Conservation (phyloP, 2,888 invertebrate species). For the Erpobdella octoculata region DNA sequence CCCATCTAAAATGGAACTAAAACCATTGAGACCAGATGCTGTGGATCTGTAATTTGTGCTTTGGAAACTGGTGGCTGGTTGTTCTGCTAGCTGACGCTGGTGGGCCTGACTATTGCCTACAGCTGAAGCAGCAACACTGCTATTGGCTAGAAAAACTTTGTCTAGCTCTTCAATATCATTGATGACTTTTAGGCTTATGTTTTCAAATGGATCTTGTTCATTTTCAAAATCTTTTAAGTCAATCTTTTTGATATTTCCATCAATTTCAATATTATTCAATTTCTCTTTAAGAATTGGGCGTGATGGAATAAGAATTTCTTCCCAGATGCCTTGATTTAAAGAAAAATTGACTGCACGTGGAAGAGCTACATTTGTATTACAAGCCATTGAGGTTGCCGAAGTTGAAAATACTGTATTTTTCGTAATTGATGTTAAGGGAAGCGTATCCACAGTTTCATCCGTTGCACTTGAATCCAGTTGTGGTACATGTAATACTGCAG, state of each 20-base stretch:
- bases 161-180: conserved; percentile 30
- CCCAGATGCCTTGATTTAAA: not conserved
- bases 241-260: too few species aligned
- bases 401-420: not conserved
- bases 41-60: not conserved
- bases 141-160: conserved; percentile 22
- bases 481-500: too few species aligned
- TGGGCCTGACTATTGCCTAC: too few species aligned
- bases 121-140: not conserved
- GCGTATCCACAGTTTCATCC: too few species aligned
- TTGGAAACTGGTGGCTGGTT: not conserved
- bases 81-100: not conserved
- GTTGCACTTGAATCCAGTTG: too few species aligned
- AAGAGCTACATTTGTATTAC: not conserved
- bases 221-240: conserved; percentile 29
- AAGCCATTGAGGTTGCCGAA: not conserved
- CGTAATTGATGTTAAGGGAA: too few species aligned
- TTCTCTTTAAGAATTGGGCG: too few species aligned
- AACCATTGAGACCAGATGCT: too few species aligned
- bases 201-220: conserved; percentile 31
- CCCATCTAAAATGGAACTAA: too few species aligned
- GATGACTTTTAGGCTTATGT: conserved; percentile 24
- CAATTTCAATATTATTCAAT: too few species aligned
- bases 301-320: conserved; percentile 2
- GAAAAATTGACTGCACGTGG: not conserved